Evolutionary conservation across 2,113 vertebrate species (phyloP).

Genomic region (Polypterus senegalus): DNA sequence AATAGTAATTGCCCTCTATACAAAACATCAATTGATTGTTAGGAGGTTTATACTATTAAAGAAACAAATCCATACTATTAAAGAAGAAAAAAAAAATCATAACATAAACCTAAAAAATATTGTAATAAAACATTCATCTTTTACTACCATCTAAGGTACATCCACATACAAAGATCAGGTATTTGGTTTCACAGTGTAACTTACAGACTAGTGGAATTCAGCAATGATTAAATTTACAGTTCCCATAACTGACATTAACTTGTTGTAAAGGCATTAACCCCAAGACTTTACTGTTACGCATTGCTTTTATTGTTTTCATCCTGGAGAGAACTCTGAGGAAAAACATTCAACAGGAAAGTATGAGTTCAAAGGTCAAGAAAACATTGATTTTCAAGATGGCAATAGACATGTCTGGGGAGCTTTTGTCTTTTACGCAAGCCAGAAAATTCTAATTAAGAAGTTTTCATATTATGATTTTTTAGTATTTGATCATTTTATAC

Average conservation of each 20-base stretch:
- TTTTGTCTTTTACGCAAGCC: slow-evolving; percentile 45
- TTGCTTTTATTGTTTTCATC: slow-evolving; percentile 58
- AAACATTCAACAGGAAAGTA: slow-evolving; percentile 41
- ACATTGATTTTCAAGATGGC: slow-evolving; percentile 68
- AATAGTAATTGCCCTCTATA: too few relatives aligned
- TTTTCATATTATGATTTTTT: slow-evolving; percentile 6
- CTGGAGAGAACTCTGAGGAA: slow-evolving; percentile 48
- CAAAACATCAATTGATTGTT: too few relatives aligned
- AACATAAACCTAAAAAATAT: too few relatives aligned
- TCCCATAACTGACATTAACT: slow-evolving; percentile 60
- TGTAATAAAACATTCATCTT: too few relatives aligned
- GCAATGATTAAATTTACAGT: slow-evolving; percentile 50
- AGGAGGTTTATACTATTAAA: too few relatives aligned
- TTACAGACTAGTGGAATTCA: slow-evolving; percentile 40
- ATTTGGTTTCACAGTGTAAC: slow-evolving; percentile 39
- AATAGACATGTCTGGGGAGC: slow-evolving; percentile 47
- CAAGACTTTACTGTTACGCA: slow-evolving; percentile 49
- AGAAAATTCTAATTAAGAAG: slow-evolving; percentile 30
- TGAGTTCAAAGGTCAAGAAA: slow-evolving; percentile 59
- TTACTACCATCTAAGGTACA: too few relatives aligned
- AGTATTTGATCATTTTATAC: background rate
- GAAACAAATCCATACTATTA: too few relatives aligned
- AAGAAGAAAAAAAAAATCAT: too few relatives aligned
- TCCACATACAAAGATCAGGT: background rate
- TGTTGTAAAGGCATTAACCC: slow-evolving; percentile 61